Evolutionary conservation across 2,888 invertebrate genomes (phyloP), one percentile per base, ranked within the genome.

Genomic region (Miltochrista miniata): DNA sequence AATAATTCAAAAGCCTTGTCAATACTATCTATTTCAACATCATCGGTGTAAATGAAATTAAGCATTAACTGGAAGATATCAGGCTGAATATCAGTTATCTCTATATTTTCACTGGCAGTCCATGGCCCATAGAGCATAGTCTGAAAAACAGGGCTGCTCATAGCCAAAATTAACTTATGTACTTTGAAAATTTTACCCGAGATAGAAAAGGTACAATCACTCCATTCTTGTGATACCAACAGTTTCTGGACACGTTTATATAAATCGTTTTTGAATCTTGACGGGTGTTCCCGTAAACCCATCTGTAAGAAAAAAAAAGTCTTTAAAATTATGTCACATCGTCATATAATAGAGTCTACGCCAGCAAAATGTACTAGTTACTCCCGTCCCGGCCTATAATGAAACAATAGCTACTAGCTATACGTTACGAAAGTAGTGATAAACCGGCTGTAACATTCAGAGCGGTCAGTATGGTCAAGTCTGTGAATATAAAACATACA

Each of bases 101-200:
- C 72, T 53, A 94, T 92, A 59, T 89, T 85, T 43, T 83, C 78
- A 59, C 83, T 76, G 51, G 85, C 83, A 33, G 93, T 92, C 66
- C 94, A 68, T 11, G 93, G 92, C 0, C 95, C 95, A 80, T 92
- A 94, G 58, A 94, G 92, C 94, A 95, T 94, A 24, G 93, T 94
- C 79, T 94, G 94, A 84, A 95, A 95, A 33, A 95, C 94, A 7
- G 94, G 94, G 73, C 94, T 94, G 64, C 93, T 93, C 51, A 93
- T 92, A n/a, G 94, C 93, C 63, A 95, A 73, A 59, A 94, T 92
- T 50, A 94, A 78, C 80, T 93, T 93, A 72, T 94, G 94, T 40
- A 93, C 94, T 71, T 87, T 87, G 47, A 94, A 87, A 63, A 83
- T 83, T 70, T 84, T 85, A 34, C 87, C 90, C 54, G 85, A 85